phyloP scores from a whole-genome alignment of 2,797 vertebrate species.

The Fundulus diaphanus region DNA sequence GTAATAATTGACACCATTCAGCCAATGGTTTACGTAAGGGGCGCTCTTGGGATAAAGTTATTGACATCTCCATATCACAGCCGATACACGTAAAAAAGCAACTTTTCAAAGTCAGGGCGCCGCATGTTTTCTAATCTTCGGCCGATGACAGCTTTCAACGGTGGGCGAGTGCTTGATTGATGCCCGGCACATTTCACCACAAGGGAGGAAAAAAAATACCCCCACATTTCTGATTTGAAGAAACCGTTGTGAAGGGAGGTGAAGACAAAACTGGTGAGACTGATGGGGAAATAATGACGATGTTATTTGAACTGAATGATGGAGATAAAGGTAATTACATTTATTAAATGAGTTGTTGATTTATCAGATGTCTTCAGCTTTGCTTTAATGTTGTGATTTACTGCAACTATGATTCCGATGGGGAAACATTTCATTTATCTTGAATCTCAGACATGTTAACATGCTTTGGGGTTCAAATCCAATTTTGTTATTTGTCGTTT shows the following conservation, averaged over 20 bases:
- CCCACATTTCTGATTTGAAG: background rate
- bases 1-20: background rate
- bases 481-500: background rate
- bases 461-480: background rate
- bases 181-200: background rate
- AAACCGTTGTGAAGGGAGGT: background rate
- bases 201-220: background rate
- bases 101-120: constrained; percentile 10
- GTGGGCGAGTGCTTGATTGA: constrained; percentile 10
- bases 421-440: constrained; percentile 3
- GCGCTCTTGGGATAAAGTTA: background rate
- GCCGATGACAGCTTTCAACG: constrained; percentile 8
- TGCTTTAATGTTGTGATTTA: too few relatives aligned
- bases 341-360: constrained; percentile 9
- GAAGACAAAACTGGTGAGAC: background rate
- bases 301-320: constrained; percentile 20
- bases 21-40: background rate
- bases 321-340: constrained; percentile 16
- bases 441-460: background rate
- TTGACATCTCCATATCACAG: background rate
- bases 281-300: constrained; percentile 1
- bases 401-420: constrained; percentile 5
- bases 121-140: background rate
- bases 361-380: constrained; percentile 14
- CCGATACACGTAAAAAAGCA: constrained; percentile 2